Evolutionary conservation across 2,888 invertebrate species (phyloP), one percentile per base, ranked within the genome.

Genomic region (Galerucella pusilla): DNA sequence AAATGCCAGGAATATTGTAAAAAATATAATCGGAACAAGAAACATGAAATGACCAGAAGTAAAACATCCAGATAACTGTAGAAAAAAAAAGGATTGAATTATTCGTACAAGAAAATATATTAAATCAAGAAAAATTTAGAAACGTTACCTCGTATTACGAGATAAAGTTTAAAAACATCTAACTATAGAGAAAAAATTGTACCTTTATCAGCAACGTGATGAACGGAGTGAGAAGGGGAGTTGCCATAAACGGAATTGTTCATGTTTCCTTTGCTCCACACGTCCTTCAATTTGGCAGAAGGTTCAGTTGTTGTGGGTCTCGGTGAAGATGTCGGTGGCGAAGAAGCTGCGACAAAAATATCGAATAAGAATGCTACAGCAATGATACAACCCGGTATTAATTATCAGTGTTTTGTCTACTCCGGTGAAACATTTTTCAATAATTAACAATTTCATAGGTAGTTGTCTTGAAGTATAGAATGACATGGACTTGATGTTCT

Each of bases 301-400:
- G 91, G 88, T 83, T 91, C 91, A 73, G 92, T 92, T 75, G 94
- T 94, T 77, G 92, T 92, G 65, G 94, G 94, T 84, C 92, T 92
- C 74, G 94, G 93, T 80, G 93, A 92, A 69, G 95, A 95, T 74
- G 94, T 94, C 68, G 95, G 95, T 71, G 95, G 94, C 80, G 92
- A 91, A 52, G 95, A 94, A 83, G 93, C 95, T 95, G 88, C 85
- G 86, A 87, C 85, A 87, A 86, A 86, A 84, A 84, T 80, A 84
- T 81, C 80, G 81, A 81, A 20, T 57, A 2, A 57, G 57, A 57
- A 57, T n/a, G 54, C 54, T 54, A 54, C 20, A 20, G 16, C n/a
- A 57, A 57, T 7, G 1, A 57, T 16, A 20, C 16, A 10, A 20
- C 16, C 16, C 9, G n/a, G 14, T 52, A n/a, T 5, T n/a, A 52